Evolutionary conservation across 2,888 invertebrate genomes (phyloP), one percentile per base, ranked within the genome.

Genomic region (Ochropleura plecta): DNA sequence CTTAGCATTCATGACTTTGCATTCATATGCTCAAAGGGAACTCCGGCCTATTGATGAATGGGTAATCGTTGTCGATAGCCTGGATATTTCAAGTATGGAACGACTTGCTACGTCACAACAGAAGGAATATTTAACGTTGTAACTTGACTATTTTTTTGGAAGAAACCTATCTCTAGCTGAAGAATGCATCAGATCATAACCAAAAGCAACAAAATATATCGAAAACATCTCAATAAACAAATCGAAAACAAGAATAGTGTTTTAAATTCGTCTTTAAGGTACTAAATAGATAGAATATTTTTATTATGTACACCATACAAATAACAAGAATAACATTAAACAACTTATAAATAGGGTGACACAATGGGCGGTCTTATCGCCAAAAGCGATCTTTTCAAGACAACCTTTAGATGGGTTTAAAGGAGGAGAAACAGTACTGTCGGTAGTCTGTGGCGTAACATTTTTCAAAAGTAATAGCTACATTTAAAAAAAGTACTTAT

Each of bases 1-100:
- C 60, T 82, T 83, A 72, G 67, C 76, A 76, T 85, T 83, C 80
- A 83, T 74, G 75, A 46, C 73, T 72, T 70, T 51, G 8, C 67
- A 51, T 78, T 79, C 63, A 75, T 69, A 73, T 66, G 44, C 72
- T 48, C 59, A 70, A 74, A 70, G 69, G 74, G 53, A 49, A 53
- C 60, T 53, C 49, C 51, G 30, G 14, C 18, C 9, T 8, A 67
- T 78, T 53, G 51, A 74, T 74, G 74, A 79, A 66, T 66, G 20
- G 48, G 49, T 68, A 67, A 64, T 67, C 20, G 18, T n/a, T 30
- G 30, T n/a, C 6, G 59, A 55, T 70, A 42, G 9, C 46, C 65
- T 70, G n/a, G 20, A 55, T 57, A 49, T 0, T 44, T 0, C 30
- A 68, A 1, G 40, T 55, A 20, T 62, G 44, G n/a, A 40, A 59